Conservation (phyloP, 2,113 vertebrate species). For the Gambusia affinis region DNA sequence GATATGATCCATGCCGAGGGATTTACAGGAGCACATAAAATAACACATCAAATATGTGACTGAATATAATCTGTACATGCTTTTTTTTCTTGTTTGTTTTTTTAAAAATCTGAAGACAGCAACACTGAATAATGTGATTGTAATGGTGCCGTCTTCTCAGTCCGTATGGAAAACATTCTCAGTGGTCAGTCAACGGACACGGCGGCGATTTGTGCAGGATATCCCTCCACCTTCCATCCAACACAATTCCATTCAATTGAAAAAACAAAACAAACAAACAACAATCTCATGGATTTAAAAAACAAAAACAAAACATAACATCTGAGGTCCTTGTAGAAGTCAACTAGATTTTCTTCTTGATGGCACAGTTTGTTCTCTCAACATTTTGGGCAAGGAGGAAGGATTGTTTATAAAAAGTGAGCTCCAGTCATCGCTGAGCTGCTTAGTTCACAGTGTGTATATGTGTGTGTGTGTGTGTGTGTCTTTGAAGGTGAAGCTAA, state of each 20-base stretch:
- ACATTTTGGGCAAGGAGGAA: conserved; percentile 57
- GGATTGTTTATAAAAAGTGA: conserved; percentile 45
- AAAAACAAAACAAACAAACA: conserved; percentile 35
- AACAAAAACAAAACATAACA: not conserved
- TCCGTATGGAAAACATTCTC: conserved; percentile 82
- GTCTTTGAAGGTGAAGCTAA: conserved; percentile 73
- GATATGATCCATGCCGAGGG: conserved; percentile 37
- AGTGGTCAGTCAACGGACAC: conserved; percentile 86
- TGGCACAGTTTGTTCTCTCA: conserved; percentile 81
- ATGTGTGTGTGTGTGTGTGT: conserved; percentile 23
- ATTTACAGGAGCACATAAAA: conserved; percentile 16
- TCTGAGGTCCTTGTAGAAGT: conserved; percentile 49
- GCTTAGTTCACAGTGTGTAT: conserved; percentile 85
- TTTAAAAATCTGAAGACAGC: conserved; percentile 43
- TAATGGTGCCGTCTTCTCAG: conserved; percentile 56
- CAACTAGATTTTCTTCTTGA: conserved; percentile 71
- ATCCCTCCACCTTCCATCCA: conserved; percentile 70
- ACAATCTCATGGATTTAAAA: conserved; percentile 67
- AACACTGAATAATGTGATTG: conserved; percentile 60
- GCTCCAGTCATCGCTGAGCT: conserved; percentile 76
- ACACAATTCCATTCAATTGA: conserved; percentile 34
- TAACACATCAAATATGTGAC: conserved; percentile 60
- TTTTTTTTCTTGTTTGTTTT: not conserved
- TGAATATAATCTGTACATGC: conserved; percentile 73
- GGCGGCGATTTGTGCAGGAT: conserved; percentile 38